A percentile compares a stretch with the other conserved stretches of the same genome.
phyloP scores from a whole-genome alignment of 2,797 vertebrate genomes.

The Oryzias dopingdopingensis region DNA sequence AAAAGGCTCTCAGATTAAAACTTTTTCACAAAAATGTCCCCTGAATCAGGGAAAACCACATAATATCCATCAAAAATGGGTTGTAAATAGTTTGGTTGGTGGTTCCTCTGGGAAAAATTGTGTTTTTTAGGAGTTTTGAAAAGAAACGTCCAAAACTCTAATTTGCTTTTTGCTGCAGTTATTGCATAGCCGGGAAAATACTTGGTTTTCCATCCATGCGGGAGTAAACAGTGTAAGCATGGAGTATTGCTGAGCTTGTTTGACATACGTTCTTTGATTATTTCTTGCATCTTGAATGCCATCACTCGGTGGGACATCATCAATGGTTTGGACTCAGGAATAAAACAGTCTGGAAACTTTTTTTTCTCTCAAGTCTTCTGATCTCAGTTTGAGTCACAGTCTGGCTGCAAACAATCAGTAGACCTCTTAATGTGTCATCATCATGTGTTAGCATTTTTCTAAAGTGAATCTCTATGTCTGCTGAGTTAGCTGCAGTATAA shows the following conservation, averaged over 20 bases:
- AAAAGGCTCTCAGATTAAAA: too few relatives aligned
- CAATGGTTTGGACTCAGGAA: constrained; percentile 7
- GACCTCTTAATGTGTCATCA: constrained; percentile 9
- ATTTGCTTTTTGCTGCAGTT: constrained; percentile 26
- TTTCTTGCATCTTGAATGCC: constrained; percentile 12
- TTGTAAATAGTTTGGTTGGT: too few relatives aligned
- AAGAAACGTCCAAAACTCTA: too few relatives aligned
- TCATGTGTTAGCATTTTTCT: constrained; percentile 8
- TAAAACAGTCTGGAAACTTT: background rate
- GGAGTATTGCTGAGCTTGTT: constrained; percentile 32
- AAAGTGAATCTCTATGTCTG: constrained; percentile 6
- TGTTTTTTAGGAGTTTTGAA: too few relatives aligned
- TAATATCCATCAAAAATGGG: too few relatives aligned
- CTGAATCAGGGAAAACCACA: too few relatives aligned
- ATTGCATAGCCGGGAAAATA: constrained; percentile 28
- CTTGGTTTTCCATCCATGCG: too few relatives aligned
- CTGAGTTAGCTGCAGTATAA: constrained; percentile 14
- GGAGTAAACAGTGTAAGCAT: background rate
- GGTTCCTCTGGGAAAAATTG: too few relatives aligned
- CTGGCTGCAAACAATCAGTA: constrained; percentile 10
- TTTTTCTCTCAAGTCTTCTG: background rate
- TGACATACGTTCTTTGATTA: constrained; percentile 25
- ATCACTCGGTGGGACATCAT: constrained; percentile 25
- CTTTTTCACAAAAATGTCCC: too few relatives aligned
- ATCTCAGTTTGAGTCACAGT: constrained; percentile 9